Percentiles rank a stretch among this genome's conserved stretches.
These are phyloP conservation scores for Tamias sibiricus DNA, from an alignment of 2,113 vertebrate genomes.

Conservation along the genomic window DNA sequence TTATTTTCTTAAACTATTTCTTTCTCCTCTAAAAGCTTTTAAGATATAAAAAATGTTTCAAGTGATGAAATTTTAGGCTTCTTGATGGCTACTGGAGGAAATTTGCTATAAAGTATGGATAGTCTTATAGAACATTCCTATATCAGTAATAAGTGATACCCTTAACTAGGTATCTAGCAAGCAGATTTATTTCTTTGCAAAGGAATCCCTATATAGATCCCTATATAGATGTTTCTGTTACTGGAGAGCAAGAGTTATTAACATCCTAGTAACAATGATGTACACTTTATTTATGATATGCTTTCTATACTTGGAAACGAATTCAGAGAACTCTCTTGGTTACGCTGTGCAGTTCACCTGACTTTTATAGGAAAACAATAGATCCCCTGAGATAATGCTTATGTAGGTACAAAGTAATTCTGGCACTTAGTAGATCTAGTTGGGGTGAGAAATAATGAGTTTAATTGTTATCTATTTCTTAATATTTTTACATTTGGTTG, in stretches of 20 bases:
- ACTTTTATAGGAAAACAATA: conserved; percentile 36
- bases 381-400: not conserved
- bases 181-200: not conserved
- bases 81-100: not conserved
- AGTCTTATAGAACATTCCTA: not conserved
- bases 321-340: conserved; percentile 22
- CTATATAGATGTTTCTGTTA: not conserved
- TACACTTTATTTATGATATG: not conserved
- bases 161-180: not conserved
- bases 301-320: conserved; percentile 49
- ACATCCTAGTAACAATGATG: not conserved
- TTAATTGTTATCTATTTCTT: conserved; percentile 38
- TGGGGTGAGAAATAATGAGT: conserved; percentile 5
- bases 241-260: not conserved
- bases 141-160: not conserved
- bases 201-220: not conserved
- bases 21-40: not conserved
- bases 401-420: not conserved
- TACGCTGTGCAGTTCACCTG: not conserved
- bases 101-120: not conserved
- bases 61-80: not conserved
- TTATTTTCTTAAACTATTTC: not conserved
- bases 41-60: not conserved
- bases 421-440: not conserved
- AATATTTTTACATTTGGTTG: not conserved